Conservation (phyloP, 2,888 invertebrate species). For the Coecobrya sp. region DNA sequence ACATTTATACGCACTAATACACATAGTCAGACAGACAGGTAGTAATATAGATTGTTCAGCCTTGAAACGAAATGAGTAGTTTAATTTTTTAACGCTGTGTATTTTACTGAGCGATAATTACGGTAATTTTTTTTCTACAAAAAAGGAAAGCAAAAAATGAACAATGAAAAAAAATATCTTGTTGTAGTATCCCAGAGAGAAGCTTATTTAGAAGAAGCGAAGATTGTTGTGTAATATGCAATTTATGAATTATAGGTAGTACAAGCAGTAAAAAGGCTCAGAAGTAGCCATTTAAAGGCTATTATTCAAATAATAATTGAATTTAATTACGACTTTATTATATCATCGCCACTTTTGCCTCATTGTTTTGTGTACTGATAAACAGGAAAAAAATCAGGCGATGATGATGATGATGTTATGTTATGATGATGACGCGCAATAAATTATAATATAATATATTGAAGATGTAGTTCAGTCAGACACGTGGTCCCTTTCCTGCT, state of each 20-base stretch:
- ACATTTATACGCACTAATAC: not conserved
- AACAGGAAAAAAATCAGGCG: slow-evolving; percentile 19
- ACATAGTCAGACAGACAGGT: not conserved
- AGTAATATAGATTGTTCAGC: slow-evolving; percentile 10
- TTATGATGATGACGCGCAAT: slow-evolving; percentile 19
- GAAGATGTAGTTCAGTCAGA: slow-evolving; percentile 52
- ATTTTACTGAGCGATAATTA: slow-evolving; percentile 33
- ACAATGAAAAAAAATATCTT: slow-evolving; percentile 33
- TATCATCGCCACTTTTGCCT: slow-evolving; percentile 33
- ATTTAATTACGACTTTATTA: slow-evolving; percentile 45
- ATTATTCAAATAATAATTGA: slow-evolving; percentile 45
- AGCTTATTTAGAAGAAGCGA: not conserved
- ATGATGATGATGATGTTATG: slow-evolving; percentile 11
- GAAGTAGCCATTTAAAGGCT: slow-evolving; percentile 29
- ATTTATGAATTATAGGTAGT: not conserved
- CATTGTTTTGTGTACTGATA: slow-evolving; percentile 40
- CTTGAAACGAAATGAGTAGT: slow-evolving; percentile 24
- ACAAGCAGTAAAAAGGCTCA: not conserved
- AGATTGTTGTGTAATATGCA: slow-evolving; percentile 2
- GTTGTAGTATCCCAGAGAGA: not conserved
- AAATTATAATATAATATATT: not conserved
- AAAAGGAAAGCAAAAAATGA: slow-evolving; percentile 40
- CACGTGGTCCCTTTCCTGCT: slow-evolving; percentile 27
- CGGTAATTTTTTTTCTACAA: slow-evolving; percentile 25
- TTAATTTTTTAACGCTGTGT: not conserved